Conservation (phyloP, 2,888 invertebrate species). For the Rhamphomyia laevipes region DNA sequence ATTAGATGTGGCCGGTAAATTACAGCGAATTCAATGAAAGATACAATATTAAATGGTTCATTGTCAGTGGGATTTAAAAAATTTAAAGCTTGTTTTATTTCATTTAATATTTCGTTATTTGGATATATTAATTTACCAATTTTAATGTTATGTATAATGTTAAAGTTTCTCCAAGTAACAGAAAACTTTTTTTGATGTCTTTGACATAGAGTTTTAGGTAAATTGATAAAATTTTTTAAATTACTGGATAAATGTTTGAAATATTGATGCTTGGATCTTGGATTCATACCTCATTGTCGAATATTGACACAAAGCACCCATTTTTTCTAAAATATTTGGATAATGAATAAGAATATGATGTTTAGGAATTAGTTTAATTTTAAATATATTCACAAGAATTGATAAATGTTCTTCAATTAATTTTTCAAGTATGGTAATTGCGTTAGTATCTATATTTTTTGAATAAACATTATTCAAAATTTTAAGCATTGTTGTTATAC, state of each 20-base stretch:
- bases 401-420: slow-evolving; percentile 1
- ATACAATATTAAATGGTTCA: not conserved
- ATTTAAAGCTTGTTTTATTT: not conserved
- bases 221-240: slow-evolving; percentile 6
- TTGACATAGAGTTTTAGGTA: slow-evolving; percentile 2
- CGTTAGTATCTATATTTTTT: not conserved
- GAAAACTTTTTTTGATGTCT: slow-evolving; percentile 5
- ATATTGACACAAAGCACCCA: slow-evolving; percentile 2
- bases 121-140: not conserved
- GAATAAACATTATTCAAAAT: slow-evolving; percentile 5
- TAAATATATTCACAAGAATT: slow-evolving; percentile 1
- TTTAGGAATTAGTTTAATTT: slow-evolving; percentile 5
- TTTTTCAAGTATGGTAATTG: not conserved
- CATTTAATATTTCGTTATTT: not conserved
- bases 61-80: not conserved
- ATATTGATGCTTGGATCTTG: slow-evolving; percentile 8
- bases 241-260: slow-evolving; percentile 5
- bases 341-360: slow-evolving; percentile 8
- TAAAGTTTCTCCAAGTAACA: not conserved
- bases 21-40: not conserved
- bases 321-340: slow-evolving; percentile 2
- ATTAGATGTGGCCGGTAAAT: not conserved
- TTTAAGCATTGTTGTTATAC: slow-evolving; percentile 2
- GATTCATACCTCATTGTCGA: slow-evolving; percentile 6
- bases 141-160: not conserved